Evolutionary conservation across 2,888 invertebrate genomes (phyloP).

Genomic region (Doris montereyensis): DNA sequence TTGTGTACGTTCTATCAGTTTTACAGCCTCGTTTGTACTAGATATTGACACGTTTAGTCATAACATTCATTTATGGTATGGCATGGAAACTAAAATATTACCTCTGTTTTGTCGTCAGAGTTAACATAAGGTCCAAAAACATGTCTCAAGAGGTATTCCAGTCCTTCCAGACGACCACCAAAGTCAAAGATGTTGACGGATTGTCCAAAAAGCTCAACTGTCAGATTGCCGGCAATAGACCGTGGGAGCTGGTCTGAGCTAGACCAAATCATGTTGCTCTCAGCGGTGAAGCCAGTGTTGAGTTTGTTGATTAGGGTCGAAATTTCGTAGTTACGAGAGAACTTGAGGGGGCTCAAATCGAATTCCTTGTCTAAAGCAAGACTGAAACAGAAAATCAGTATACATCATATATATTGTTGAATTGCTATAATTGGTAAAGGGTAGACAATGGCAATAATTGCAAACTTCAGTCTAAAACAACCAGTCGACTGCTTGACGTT

Average conservation of each 20-base stretch:
- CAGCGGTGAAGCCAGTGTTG: slow-evolving; percentile 75
- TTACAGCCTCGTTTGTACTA: too few species aligned
- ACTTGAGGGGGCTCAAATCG: slow-evolving; percentile 87
- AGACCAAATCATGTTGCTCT: slow-evolving; percentile 70
- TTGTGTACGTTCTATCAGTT: too few species aligned
- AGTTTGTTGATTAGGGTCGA: slow-evolving; percentile 85
- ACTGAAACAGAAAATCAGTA: too few species aligned
- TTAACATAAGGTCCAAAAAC: slow-evolving; percentile 81
- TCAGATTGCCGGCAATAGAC: slow-evolving; percentile 71
- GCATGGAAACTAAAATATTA: too few species aligned
- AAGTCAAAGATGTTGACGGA: slow-evolving; percentile 89
- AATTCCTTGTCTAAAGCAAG: slow-evolving; percentile 85
- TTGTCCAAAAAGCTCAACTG: slow-evolving; percentile 79
- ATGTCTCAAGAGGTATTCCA: slow-evolving; percentile 87
- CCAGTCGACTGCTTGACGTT: too few species aligned
- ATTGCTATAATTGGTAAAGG: too few species aligned
- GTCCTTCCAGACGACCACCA: slow-evolving; percentile 87
- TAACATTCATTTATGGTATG: too few species aligned
- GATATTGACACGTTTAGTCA: too few species aligned
- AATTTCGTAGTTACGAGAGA: slow-evolving; percentile 90
- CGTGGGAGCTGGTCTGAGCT: slow-evolving; percentile 68
- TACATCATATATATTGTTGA: too few species aligned
- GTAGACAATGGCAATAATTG: too few species aligned
- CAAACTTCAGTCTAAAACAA: too few species aligned
- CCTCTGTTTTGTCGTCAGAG: slow-evolving; percentile 20